These are phyloP conservation scores for Cathartes aura DNA, from an alignment of 2,113 vertebrate genomes.

Conservation along the genomic window DNA sequence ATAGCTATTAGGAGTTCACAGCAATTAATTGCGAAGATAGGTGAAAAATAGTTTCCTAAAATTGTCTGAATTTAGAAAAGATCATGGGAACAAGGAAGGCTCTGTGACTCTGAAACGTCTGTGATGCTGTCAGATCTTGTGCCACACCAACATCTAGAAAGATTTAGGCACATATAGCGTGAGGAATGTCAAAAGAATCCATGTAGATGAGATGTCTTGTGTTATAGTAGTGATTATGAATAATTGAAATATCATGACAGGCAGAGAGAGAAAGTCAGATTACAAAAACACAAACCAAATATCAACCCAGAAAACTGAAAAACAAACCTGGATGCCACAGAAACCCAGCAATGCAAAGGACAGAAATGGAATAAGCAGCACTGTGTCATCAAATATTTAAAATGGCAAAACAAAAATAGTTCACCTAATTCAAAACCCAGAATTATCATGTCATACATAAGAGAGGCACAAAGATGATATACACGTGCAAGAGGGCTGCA, in stretches of 20 bases:
- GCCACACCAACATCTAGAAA: background rate
- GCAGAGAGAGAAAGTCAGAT: background rate
- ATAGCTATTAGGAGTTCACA: background rate
- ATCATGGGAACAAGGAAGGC: background rate
- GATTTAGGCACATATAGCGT: background rate
- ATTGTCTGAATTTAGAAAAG: background rate
- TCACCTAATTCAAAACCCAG: background rate
- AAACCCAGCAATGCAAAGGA: background rate
- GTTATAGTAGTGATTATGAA: background rate
- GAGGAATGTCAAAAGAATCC: background rate
- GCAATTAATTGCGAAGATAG: background rate
- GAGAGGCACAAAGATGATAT: background rate
- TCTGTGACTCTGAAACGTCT: background rate
- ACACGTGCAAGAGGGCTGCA: background rate
- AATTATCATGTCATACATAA: background rate
- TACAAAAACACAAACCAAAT: background rate
- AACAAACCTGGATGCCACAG: background rate
- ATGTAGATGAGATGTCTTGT: background rate
- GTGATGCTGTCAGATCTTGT: background rate
- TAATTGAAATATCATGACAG: background rate
- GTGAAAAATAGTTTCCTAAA: background rate
- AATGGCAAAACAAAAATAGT: background rate
- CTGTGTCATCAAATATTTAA: background rate
- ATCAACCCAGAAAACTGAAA: background rate
- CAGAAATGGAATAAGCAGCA: background rate